Percentiles rank a stretch among this genome's conserved stretches.
Evolutionary conservation across 2,113 vertebrate genomes (phyloP).

Genomic region (Noctilio leporinus): DNA sequence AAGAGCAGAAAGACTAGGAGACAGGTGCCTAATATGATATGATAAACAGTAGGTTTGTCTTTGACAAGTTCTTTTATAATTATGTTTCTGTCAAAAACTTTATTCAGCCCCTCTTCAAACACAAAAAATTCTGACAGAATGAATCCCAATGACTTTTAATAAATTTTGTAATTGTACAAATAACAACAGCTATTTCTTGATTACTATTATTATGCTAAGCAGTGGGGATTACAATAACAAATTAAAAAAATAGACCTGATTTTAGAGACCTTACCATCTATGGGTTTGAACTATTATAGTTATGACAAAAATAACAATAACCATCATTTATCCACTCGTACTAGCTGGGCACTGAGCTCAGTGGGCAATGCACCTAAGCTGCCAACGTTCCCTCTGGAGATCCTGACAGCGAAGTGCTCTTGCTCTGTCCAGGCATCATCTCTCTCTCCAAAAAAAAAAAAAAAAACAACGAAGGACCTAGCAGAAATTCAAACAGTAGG

Average conservation of each 20-base stretch:
- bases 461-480: not conserved
- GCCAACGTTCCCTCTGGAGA: not conserved
- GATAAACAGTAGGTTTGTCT: not conserved
- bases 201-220: not conserved
- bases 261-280: not conserved
- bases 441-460: not conserved
- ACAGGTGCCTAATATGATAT: not conserved
- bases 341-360: not conserved
- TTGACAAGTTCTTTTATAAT: slow-evolving; percentile 16
- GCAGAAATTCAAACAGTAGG: slow-evolving; percentile 40
- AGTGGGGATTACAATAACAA: not conserved
- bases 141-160: not conserved
- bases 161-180: not conserved
- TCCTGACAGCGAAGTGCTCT: not conserved
- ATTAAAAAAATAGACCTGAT: not conserved
- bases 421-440: not conserved
- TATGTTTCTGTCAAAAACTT: not conserved
- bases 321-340: slow-evolving; percentile 4
- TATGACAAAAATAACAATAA: slow-evolving; percentile 7
- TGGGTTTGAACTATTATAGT: not conserved
- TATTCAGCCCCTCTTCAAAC: not conserved
- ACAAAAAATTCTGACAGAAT: not conserved
- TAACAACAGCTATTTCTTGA: slow-evolving; percentile 6
- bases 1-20: not conserved
- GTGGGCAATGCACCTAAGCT: not conserved